Conservation (phyloP, 2,113 vertebrate genomes). For the Rhombomys opimus region DNA sequence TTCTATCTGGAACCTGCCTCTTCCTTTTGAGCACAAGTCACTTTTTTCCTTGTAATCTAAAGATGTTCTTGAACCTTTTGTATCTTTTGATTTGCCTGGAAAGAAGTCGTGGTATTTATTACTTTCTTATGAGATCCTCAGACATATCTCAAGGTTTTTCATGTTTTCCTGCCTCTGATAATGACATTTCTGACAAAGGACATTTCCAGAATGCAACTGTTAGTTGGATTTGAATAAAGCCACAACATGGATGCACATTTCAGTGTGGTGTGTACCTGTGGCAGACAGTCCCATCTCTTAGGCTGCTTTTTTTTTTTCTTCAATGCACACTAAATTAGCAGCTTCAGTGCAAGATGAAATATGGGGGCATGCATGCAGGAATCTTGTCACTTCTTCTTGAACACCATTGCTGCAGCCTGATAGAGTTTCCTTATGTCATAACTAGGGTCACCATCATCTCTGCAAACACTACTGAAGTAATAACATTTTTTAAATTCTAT, state of each 20-base stretch:
- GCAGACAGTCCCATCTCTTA: neutral
- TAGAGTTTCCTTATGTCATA: neutral
- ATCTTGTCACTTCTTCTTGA: neutral
- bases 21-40: conserved; percentile 14
- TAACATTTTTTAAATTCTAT: neutral
- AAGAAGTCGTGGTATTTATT: neutral
- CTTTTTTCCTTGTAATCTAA: conserved; percentile 49
- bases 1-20: conserved; percentile 2
- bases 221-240: conserved; percentile 17
- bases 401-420: neutral
- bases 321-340: neutral
- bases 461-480: neutral
- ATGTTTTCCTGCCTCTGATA: conserved; percentile 18
- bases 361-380: neutral
- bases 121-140: neutral
- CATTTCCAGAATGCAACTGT: neutral
- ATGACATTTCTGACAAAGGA: neutral
- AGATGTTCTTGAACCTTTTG: neutral
- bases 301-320: neutral
- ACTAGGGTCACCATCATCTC: neutral
- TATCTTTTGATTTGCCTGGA: conserved; percentile 33
- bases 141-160: neutral
- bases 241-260: neutral
- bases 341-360: neutral
- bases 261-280: neutral